Evolutionary conservation across 2,113 vertebrate genomes (phyloP), one percentile per base, ranked within the genome.

Genomic region (Perognathus longimembris): DNA sequence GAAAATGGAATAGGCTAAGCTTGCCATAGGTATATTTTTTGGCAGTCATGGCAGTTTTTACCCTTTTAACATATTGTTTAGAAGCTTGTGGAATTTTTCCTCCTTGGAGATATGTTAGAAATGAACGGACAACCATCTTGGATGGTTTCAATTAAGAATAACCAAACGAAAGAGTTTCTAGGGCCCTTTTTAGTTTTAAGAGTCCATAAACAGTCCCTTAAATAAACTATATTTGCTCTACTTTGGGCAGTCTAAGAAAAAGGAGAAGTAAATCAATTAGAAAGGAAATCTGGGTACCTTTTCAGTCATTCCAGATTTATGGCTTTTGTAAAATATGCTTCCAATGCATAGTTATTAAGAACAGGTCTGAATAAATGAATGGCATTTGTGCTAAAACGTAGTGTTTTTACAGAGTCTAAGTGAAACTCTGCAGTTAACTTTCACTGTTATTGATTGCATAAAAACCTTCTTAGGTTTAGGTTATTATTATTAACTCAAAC

Each of bases 201-300:
- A 96, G 96, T 71, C 95, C 96, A 97, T 97, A 97, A 96, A 97
- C 95, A 94, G 94, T 94, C 93, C 87, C 93, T 97, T 96, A 96
- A 95, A 96, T 97, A 96, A 97, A 96, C 92, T 94, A 77, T 96
- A 92, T 94, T 89, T 94, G 80, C 84, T 94, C 93, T 92, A 93
- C 94, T 85, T 95, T 45, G 0, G 76, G 69, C 26, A 0, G 89
- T 96, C 95, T 94, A 85, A 84, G 78, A 21, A 86, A 93, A 94
- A 77, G 70, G 71, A 93, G 83, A 95, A 94, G 91, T 96, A 95
- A 95, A 94, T 97, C 95, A 96, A 94, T 96, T 94, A 92, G 89
- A 96, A 91, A 95, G 86, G 87, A 92, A 96, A 89, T 73, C 88
- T 97, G 93, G 91, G 91, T 85, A 89, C 50, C 67, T 89, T 95